Evolutionary conservation across 2,888 invertebrate species (phyloP), one percentile per base, ranked within the genome.

Genomic region (Stenotaenia linearis): DNA sequence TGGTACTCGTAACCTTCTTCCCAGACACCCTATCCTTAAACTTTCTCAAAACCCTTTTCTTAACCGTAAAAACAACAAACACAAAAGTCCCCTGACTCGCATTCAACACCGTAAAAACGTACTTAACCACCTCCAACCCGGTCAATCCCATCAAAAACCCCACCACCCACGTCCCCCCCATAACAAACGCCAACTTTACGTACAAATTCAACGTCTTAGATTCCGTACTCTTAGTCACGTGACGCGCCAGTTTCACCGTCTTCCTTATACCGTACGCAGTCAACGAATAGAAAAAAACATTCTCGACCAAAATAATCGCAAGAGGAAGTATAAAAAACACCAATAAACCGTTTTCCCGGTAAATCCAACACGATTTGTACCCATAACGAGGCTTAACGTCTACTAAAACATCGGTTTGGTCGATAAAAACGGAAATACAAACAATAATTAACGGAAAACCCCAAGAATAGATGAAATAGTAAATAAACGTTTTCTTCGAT

Each of bases 71-170:
- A 0, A 87, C 87, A 4, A 87, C 81, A 82, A 88, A 88, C 78
- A 89, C 88, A 83, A 88, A 88, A 25, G 88, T 83, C 1, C 88
- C 88, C 83, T 88, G 88, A 2, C 88, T 84, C 1, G 86, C 85
- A 82, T 88, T 88, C 79, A 88, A 83, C 10, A 87, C 80, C 1
- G 88, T 86, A 83, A 88, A 88, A 1, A 86, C 83, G 82, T 87
- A 88, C 87, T 87, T 87, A 28, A 87, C 83, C 0, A 83, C 83
- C 12, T 83, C 80, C 25, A 84, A 81, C 4, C 85, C 83, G 0
- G 84, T 81, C 5, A 87, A 82, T 1, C 84, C 84, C 0, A 87
- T 87, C 2, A 87, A 75, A 81, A 88, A 86, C 0, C 87, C 88
- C 15, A 86, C 85, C 4, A 86, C 82, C 88, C 88, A 88, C 0